Evolutionary conservation across 2,113 vertebrate species (phyloP).

Genomic region (Nansenia antarctica): DNA sequence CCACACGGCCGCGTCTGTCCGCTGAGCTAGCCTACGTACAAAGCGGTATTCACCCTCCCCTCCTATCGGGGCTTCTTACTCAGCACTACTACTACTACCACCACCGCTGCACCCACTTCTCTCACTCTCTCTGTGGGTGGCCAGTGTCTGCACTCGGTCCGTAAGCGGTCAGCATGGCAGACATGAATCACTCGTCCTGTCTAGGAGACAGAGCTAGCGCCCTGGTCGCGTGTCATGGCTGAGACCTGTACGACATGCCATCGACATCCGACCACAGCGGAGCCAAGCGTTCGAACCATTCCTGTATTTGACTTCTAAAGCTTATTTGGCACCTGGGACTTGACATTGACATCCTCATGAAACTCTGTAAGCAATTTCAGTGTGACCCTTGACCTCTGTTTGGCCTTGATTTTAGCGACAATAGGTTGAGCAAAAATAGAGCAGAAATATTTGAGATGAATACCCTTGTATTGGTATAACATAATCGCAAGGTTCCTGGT

Average conservation of each 20-base stretch:
- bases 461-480: too few relatives aligned
- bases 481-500: too few relatives aligned
- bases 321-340: not conserved
- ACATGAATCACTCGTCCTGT: constrained; percentile 31
- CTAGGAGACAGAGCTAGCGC: not conserved
- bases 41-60: constrained; percentile 43
- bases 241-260: not conserved
- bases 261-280: too few relatives aligned
- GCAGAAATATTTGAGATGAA: too few relatives aligned
- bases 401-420: not conserved
- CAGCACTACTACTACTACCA: not conserved
- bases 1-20: constrained; percentile 23
- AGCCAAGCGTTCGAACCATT: not conserved
- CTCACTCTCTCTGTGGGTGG: constrained; percentile 16
- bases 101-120: not conserved
- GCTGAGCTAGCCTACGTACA: constrained; percentile 21
- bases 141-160: not conserved
- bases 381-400: not conserved
- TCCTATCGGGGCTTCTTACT: not conserved
- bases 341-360: not conserved
- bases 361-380: not conserved
- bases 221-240: not conserved
- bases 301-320: not conserved
- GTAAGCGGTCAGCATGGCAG: constrained; percentile 18
- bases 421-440: not conserved